Conservation (phyloP, 1,140 invertebrate species). For the Mamestra configurata region DNA sequence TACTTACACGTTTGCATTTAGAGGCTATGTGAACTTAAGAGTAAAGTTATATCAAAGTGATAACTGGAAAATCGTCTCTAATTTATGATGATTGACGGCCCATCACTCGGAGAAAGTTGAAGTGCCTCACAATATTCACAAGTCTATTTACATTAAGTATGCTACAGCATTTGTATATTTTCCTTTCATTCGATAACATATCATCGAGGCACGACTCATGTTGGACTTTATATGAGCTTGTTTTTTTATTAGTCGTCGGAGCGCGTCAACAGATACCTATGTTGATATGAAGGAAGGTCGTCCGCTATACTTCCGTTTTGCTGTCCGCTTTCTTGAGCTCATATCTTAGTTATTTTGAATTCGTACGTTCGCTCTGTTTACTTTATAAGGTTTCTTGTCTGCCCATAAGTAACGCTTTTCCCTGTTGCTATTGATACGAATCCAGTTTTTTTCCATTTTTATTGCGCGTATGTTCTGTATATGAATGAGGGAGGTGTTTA, state of each 20-base stretch:
- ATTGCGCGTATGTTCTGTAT: conserved; percentile 19
- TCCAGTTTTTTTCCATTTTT: conserved; percentile 42
- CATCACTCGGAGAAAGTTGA: conserved; percentile 82
- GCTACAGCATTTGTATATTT: conserved; percentile 57
- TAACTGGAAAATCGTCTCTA: conserved; percentile 76
- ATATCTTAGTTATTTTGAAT: conserved; percentile 57
- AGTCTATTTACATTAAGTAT: conserved; percentile 75
- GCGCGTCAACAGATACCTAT: conserved; percentile 46
- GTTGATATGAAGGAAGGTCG: conserved; percentile 52
- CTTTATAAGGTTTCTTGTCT: conserved; percentile 48
- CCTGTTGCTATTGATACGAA: conserved; percentile 44
- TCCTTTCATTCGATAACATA: conserved; percentile 53
- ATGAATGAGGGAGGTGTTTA: conserved; percentile 27
- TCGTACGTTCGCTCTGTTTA: conserved; percentile 48
- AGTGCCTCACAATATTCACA: conserved; percentile 78
- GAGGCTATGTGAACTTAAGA: conserved; percentile 15
- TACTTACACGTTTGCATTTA: neutral
- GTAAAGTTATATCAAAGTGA: conserved; percentile 64
- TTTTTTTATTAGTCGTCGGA: conserved; percentile 36
- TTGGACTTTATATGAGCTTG: conserved; percentile 29
- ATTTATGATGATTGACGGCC: conserved; percentile 79
- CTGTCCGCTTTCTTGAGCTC: conserved; percentile 62
- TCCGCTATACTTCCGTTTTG: conserved; percentile 60
- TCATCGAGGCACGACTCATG: conserved; percentile 21
- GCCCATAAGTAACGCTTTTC: conserved; percentile 45